These are phyloP conservation scores for Tachina grossa DNA, from an alignment of 2,888 invertebrate genomes.

Conservation along the genomic window DNA sequence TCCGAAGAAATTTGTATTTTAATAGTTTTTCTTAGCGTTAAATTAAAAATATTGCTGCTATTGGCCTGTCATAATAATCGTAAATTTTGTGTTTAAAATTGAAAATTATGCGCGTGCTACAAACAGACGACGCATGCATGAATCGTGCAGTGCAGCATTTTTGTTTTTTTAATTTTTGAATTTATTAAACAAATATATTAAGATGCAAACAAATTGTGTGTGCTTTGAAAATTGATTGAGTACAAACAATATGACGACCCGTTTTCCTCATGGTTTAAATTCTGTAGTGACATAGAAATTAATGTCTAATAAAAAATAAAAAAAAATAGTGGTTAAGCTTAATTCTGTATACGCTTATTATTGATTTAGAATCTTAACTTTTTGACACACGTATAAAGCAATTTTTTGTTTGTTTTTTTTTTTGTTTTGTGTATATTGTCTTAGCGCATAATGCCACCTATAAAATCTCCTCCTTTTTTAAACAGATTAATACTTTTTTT, in stretches of 20 bases:
- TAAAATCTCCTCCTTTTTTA: not conserved
- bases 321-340: not conserved
- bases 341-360: not conserved
- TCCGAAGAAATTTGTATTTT: conserved; percentile 10
- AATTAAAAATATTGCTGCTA: conserved; percentile 27
- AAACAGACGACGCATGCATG: conserved; percentile 9
- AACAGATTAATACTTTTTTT: conserved; percentile 23
- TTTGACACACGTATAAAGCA: no score
- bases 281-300: conserved; percentile 56
- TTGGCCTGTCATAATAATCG: conserved; percentile 65
- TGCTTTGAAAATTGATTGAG: conserved; percentile 25
- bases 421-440: not conserved
- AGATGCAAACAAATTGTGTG: conserved; percentile 20
- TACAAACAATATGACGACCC: conserved; percentile 1
- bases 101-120: conserved; percentile 53
- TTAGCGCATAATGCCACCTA: conserved; percentile 12
- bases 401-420: no score
- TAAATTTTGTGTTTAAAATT: conserved; percentile 49
- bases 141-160: not conserved
- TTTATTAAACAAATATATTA: conserved; percentile 38
- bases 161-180: conserved; percentile 25
- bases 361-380: conserved; percentile 2
- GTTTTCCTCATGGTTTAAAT: conserved; percentile 21
- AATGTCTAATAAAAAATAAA: conserved; percentile 5
- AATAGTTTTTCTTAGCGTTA: conserved; percentile 6